phyloP scores from a whole-genome alignment of 2,888 invertebrate species.

The Amphimallon solstitiale region DNA sequence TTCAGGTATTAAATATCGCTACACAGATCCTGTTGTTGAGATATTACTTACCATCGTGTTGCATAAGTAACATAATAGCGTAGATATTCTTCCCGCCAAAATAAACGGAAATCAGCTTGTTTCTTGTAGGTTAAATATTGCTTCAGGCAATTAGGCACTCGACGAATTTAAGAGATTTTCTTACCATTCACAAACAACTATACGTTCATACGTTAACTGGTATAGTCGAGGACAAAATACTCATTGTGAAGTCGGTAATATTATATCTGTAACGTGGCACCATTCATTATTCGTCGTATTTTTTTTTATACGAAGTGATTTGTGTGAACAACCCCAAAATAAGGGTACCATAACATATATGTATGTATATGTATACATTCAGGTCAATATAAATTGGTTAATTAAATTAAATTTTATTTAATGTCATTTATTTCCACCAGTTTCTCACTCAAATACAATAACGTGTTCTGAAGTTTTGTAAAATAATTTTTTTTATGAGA shows the following conservation, averaged over 20 bases:
- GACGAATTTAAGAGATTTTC: slow-evolving; percentile 35
- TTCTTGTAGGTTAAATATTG: slow-evolving; percentile 34
- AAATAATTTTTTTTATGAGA: no score
- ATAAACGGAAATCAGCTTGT: slow-evolving; percentile 32
- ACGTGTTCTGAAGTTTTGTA: no score
- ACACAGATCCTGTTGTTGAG: neutral
- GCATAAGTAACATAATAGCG: slow-evolving; percentile 19
- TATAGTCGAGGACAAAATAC: slow-evolving; percentile 8
- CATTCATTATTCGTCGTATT: no score
- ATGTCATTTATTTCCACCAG: no score
- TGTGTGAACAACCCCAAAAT: no score
- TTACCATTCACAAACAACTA: slow-evolving; percentile 19
- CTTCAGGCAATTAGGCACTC: slow-evolving; percentile 38
- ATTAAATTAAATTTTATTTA: no score
- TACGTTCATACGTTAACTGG: slow-evolving; percentile 9
- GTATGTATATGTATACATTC: no score
- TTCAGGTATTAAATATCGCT: neutral
- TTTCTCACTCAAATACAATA: no score
- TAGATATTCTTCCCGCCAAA: slow-evolving; percentile 32
- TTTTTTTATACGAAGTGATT: no score
- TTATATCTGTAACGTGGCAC: no score
- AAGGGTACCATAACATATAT: no score
- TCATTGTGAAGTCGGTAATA: neutral
- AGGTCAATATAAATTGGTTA: no score
- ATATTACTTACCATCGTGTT: neutral